A percentile compares a stretch with the other conserved stretches of the same genome.
Conservation (phyloP, 2,113 vertebrate species). For the Aleadryas rufinucha region DNA sequence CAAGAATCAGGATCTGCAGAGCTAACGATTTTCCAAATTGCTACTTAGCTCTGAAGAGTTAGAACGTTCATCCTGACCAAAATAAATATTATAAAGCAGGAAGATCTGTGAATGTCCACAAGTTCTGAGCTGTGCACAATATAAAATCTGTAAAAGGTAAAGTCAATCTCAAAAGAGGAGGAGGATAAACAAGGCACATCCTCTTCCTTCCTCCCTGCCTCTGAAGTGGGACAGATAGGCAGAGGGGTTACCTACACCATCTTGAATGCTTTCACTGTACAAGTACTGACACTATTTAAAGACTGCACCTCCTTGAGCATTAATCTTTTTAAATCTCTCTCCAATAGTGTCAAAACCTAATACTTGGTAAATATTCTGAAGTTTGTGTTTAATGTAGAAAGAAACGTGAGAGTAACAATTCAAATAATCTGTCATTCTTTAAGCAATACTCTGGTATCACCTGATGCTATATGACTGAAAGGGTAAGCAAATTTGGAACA, state of each 20-base stretch:
- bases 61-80: background rate
- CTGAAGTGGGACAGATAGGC: background rate
- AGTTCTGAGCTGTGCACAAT: background rate
- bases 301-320: background rate
- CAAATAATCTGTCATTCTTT: background rate
- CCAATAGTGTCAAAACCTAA: background rate
- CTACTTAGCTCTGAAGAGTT: background rate
- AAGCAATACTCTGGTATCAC: background rate
- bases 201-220: background rate
- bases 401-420: background rate
- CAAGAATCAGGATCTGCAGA: background rate
- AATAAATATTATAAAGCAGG: background rate
- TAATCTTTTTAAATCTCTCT: background rate
- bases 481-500: background rate
- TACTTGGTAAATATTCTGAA: background rate
- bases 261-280: background rate
- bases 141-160: background rate
- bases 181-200: background rate
- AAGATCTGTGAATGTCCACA: background rate
- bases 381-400: background rate
- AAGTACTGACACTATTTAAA: background rate
- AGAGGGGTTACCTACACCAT: background rate
- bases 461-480: background rate
- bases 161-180: background rate
- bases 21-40: background rate